Conservation (phyloP, 35 echinoderm and acorn worm genomes). For the Stichopus chloronotus region DNA sequence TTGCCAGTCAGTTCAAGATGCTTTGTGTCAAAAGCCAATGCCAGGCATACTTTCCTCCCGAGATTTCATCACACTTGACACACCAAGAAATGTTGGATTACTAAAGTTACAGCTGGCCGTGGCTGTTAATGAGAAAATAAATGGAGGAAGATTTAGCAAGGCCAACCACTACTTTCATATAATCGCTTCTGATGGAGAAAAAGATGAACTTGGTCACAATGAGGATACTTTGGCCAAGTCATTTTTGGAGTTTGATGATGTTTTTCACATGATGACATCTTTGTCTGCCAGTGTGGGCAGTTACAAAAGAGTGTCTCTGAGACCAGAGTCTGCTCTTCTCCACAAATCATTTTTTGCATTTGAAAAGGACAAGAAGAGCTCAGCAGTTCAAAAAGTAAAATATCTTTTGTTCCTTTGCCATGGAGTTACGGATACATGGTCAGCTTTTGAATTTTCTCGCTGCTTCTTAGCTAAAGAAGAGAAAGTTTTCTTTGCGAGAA, state of each 20-base stretch:
- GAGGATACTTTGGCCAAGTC: neutral
- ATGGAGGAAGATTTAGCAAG: neutral
- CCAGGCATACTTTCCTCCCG: neutral
- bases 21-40: neutral
- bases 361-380: conserved; percentile 4
- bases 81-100: conserved; percentile 21
- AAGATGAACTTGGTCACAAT: conserved; percentile 15
- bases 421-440: neutral
- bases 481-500: neutral
- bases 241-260: neutral
- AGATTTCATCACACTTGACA: conserved; percentile 34
- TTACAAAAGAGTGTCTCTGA: neutral
- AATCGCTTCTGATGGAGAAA: conserved; percentile 18
- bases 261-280: neutral
- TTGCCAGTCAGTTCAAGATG: neutral
- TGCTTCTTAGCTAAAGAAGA: conserved; percentile 33
- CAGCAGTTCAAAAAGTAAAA: conserved; percentile 26
- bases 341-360: conserved; percentile 21
- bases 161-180: neutral
- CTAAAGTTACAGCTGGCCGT: conserved; percentile 39
- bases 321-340: neutral
- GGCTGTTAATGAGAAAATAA: conserved; percentile 5
- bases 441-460: conserved; percentile 14
- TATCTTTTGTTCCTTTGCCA: conserved; percentile 20
- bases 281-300: neutral